Percentiles rank a stretch among this genome's conserved stretches.
Conservation (phyloP, 2,113 vertebrate genomes). For the Lasiurus borealis region DNA sequence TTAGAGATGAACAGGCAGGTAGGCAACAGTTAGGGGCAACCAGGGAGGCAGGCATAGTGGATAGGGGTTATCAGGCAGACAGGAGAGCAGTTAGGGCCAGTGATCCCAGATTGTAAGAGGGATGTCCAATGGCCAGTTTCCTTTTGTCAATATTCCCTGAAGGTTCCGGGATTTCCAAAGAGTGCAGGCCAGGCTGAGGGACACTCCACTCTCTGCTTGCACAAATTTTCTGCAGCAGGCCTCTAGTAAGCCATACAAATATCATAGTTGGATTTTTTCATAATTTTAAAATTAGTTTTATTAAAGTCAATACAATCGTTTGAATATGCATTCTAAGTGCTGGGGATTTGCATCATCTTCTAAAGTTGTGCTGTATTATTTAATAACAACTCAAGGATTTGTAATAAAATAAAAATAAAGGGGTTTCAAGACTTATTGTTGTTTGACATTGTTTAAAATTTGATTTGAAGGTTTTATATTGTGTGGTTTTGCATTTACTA, state of each 20-base stretch:
- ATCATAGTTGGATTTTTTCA: constrained; percentile 1
- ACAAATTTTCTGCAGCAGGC: too few species aligned
- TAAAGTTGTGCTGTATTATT: not conserved
- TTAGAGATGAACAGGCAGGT: too few species aligned
- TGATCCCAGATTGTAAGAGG: too few species aligned
- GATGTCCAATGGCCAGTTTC: too few species aligned
- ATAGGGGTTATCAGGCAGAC: too few species aligned
- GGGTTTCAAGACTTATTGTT: not conserved
- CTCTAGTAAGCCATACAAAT: not conserved
- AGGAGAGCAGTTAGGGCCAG: too few species aligned
- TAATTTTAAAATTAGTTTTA: constrained; percentile 39
- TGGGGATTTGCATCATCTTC: constrained; percentile 2
- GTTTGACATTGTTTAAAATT: constrained; percentile 24
- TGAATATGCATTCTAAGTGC: not conserved
- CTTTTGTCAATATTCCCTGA: too few species aligned
- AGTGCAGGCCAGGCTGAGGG: too few species aligned
- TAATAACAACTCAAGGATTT: not conserved
- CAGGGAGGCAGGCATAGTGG: too few species aligned
- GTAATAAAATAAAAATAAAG: not conserved
- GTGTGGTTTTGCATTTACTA: not conserved
- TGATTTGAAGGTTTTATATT: not conserved
- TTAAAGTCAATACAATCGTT: not conserved
- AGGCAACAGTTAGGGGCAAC: too few species aligned
- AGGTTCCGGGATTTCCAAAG: too few species aligned
- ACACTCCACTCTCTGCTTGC: too few species aligned